phyloP scores from a whole-genome alignment of 2,888 invertebrate species.

The Volucella bombylans region DNA sequence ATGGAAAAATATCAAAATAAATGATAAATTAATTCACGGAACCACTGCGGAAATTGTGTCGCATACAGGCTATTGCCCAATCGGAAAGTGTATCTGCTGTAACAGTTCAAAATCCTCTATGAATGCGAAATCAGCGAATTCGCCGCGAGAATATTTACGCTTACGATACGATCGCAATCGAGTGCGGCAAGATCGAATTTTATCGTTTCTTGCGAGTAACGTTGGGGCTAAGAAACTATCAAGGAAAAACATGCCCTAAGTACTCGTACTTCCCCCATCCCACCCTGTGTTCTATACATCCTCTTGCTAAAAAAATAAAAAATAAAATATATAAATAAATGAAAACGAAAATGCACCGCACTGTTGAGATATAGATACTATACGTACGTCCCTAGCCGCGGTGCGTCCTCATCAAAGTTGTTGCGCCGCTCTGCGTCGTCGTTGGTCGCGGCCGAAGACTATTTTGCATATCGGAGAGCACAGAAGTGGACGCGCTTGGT shows the following conservation, averaged over 20 bases:
- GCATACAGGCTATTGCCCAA: conserved; percentile 52
- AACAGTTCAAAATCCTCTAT: conserved; percentile 69
- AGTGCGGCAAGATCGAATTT: conserved; percentile 63
- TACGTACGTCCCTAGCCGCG: not conserved
- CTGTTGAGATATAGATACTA: conserved; percentile 2
- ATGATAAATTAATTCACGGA: conserved; percentile 49
- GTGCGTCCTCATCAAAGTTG: not conserved
- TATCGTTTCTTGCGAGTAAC: conserved; percentile 65
- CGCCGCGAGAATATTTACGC: conserved; percentile 62
- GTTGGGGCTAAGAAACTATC: conserved; percentile 75
- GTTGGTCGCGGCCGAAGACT: conserved; percentile 25
- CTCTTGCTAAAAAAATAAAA: conserved; percentile 43
- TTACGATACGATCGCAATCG: conserved; percentile 25
- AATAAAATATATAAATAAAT: conserved; percentile 61
- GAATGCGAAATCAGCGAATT: conserved; percentile 71
- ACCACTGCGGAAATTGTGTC: conserved; percentile 50
- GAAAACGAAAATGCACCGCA: conserved; percentile 65
- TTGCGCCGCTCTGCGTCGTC: conserved; percentile 19
- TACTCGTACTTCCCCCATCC: conserved; percentile 16
- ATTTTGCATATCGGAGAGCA: conserved; percentile 46
- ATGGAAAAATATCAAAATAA: not conserved
- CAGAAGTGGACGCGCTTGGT: conserved; percentile 19
- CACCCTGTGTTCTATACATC: not conserved
- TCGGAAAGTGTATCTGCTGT: conserved; percentile 66
- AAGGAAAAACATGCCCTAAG: conserved; percentile 72